A percentile compares a stretch with the other conserved stretches of the same genome.
These are phyloP conservation scores for Machaerirhynchus nigripectus DNA, from an alignment of 2,113 vertebrate genomes.

Conservation along the genomic window DNA sequence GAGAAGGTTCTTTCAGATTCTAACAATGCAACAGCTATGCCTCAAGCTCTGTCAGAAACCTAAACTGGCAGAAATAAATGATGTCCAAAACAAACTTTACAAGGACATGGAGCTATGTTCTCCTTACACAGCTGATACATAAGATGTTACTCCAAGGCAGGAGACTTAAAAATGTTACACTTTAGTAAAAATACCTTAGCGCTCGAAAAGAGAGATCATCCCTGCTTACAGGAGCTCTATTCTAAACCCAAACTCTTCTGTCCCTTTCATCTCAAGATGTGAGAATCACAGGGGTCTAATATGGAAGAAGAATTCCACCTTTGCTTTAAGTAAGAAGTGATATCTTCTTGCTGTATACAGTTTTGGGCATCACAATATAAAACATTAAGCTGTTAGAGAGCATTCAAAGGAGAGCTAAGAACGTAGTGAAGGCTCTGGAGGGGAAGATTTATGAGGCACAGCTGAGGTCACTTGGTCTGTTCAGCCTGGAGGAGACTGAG, in stretches of 20 bases:
- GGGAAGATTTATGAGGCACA: background rate
- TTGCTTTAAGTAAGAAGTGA: background rate
- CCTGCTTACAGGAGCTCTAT: background rate
- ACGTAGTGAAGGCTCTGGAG: background rate
- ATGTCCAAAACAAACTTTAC: background rate
- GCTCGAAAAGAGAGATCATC: background rate
- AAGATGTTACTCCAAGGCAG: background rate
- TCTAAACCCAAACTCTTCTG: background rate
- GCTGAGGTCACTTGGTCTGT: background rate
- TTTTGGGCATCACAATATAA: background rate
- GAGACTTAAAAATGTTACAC: background rate
- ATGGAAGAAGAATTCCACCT: background rate
- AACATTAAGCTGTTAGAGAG: background rate
- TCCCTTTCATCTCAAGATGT: background rate
- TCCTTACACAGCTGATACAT: background rate
- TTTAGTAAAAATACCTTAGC: background rate
- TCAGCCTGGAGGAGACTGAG: background rate
- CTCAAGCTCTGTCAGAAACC: background rate
- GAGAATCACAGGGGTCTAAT: background rate
- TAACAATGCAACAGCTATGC: background rate
- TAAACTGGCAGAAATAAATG: background rate
- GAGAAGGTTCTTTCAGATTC: background rate
- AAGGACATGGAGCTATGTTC: background rate
- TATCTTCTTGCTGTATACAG: background rate
- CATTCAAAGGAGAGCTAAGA: background rate